Percentiles rank a stretch among this genome's conserved stretches.
Conservation (phyloP, 2,797 vertebrate genomes). For the Limnodromus scolopaceus region DNA sequence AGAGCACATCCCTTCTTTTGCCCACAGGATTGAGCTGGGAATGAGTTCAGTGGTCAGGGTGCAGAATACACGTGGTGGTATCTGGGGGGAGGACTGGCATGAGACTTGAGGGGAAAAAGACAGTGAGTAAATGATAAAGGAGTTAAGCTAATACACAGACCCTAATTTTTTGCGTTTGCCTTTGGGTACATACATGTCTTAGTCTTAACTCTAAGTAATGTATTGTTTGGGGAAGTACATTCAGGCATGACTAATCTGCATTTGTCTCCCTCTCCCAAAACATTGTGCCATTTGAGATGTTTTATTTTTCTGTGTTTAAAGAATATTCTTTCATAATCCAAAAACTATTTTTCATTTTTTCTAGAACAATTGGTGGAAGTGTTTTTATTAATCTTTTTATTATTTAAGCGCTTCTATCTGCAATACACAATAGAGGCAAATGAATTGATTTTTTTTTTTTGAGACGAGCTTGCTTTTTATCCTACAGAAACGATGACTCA, state of each 20-base stretch:
- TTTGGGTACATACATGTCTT: neutral
- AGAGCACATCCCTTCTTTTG: neutral
- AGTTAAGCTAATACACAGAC: neutral
- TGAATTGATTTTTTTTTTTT: constrained; percentile 74
- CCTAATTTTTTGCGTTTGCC: neutral
- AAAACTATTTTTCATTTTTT: constrained; percentile 39
- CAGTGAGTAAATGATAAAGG: neutral
- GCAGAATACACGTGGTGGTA: neutral
- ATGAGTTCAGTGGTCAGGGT: neutral
- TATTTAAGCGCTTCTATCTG: constrained; percentile 62
- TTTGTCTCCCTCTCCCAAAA: constrained; percentile 25
- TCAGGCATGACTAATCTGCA: neutral
- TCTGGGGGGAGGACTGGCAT: neutral
- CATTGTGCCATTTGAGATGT: neutral
- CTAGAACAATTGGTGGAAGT: constrained; percentile 26
- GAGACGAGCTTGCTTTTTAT: constrained; percentile 70
- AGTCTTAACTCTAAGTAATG: neutral
- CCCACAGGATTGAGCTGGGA: neutral
- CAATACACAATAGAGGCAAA: constrained; percentile 65
- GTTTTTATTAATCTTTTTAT: constrained; percentile 60
- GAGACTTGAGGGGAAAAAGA: neutral
- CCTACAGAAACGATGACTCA: constrained; percentile 73
- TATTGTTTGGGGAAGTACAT: constrained; percentile 24
- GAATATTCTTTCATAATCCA: constrained; percentile 21
- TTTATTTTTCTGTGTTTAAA: constrained; percentile 15